phyloP scores from a whole-genome alignment of 2,797 vertebrate genomes.

The Dicrostonyx torquatus region DNA sequence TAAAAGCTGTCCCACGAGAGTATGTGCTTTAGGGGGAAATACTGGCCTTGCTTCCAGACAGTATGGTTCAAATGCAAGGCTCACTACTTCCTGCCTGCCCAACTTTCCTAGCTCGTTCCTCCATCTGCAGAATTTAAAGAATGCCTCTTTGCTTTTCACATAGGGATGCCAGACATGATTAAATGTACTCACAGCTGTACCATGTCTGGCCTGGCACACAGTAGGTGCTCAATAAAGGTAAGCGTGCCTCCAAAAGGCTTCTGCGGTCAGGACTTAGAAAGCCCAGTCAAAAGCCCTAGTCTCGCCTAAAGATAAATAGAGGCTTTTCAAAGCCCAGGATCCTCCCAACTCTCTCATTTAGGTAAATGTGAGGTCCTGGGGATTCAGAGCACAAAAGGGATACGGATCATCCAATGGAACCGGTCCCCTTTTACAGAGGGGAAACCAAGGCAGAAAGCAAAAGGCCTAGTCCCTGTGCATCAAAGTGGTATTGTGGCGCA shows the following conservation, averaged over 20 bases:
- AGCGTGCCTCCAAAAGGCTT: background rate
- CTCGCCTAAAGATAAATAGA: background rate
- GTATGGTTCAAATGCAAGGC: slow-evolving; percentile 30
- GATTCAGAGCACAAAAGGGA: background rate
- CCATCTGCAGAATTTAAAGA: background rate
- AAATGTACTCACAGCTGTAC: background rate
- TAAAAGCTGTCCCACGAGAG: background rate
- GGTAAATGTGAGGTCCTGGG: background rate
- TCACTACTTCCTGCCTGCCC: background rate
- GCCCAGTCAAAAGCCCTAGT: background rate
- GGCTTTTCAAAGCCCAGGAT: background rate
- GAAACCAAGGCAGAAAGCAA: slow-evolving; percentile 32
- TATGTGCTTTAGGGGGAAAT: background rate
- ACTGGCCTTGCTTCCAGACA: background rate
- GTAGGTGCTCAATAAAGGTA: slow-evolving; percentile 5
- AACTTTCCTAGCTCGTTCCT: background rate
- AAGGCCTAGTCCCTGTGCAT: background rate
- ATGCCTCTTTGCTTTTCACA: background rate
- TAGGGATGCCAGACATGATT: background rate
- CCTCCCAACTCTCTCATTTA: background rate
- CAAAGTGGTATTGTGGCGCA: background rate
- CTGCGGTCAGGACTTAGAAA: background rate
- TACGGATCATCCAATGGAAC: background rate
- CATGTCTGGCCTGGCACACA: background rate
- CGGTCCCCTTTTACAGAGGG: slow-evolving; percentile 62